Base-by-base conservation (phyloP, 2,888 invertebrate genomes). In the Carpatolechia fugitivella region DNA sequence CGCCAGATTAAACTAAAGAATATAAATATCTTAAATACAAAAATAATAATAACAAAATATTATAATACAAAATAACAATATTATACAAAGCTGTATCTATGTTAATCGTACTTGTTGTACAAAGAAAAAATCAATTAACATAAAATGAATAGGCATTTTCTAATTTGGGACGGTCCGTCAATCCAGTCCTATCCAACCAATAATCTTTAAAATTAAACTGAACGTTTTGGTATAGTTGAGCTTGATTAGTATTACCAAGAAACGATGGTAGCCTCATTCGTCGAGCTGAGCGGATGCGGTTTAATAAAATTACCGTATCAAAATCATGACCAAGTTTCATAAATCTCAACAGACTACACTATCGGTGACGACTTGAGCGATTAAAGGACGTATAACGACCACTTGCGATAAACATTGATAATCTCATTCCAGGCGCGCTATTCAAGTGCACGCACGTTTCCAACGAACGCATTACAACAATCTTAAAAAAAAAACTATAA, bases 371-470 rank as follows among this genome's bases (percentile, higher is more conserved):
- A 74, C 80, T 74, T 72, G 73, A 70, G 68, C 77, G 84, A 87
- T 88, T 87, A 85, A 86, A 87, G 88, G 84, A 85, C 84, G 74
- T 73, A 78, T 82, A 82, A 84, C 84, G 82, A 85, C 82, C 74
- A 66, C 67, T 72, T 66, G 74, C 81, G 87, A 87, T 88, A 89
- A 85, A 80, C 74, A 78, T 78, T 84, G 87, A 87, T 87, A 88
- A 87, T 87, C 85, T 85, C 80, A 82, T 77, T 86, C 80, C 76
- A 75, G 76, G 74, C 73, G 70, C 74, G 79, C 80, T 72, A 68
- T 75, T 74, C 69, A 67, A 74, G 72, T 72, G 72, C 74, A 71
- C 80, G 80, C 73, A 73, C 77, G 85, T 80, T 80, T 76, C 76
- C 72, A n/a, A n/a, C 72, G 70, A 68, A 72, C 74, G 69, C 72